These are phyloP conservation scores for Masticophis lateralis DNA, from an alignment of 2,797 vertebrate genomes.

Conservation along the genomic window DNA sequence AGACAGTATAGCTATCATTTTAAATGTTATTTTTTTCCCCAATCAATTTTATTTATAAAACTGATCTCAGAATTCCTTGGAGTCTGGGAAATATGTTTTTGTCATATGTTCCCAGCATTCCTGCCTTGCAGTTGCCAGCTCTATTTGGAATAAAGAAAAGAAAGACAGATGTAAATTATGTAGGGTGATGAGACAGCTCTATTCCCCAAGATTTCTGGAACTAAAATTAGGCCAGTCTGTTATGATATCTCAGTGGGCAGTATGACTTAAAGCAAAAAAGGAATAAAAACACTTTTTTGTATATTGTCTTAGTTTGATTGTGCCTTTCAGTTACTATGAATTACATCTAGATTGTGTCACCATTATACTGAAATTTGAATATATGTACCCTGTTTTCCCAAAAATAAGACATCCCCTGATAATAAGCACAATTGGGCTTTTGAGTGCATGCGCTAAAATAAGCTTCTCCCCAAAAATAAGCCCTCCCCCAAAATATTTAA, in stretches of 20 bases:
- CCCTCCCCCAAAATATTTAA: too few species aligned
- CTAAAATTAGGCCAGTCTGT: not conserved
- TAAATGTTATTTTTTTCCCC: not conserved
- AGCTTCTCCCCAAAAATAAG: too few species aligned
- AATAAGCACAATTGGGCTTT: too few species aligned
- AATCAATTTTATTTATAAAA: not conserved
- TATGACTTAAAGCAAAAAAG: not conserved
- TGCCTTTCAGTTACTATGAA: not conserved
- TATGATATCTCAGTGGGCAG: not conserved
- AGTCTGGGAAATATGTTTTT: not conserved
- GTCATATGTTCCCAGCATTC: not conserved
- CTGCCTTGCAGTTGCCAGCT: not conserved
- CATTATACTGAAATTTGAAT: not conserved
- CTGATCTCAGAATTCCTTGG: not conserved
- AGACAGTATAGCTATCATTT: not conserved
- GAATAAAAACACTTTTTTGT: not conserved
- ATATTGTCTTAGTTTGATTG: not conserved
- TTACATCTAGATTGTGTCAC: not conserved
- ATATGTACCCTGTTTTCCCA: not conserved
- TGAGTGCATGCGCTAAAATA: too few species aligned
- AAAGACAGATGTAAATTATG: not conserved
- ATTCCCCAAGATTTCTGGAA: not conserved
- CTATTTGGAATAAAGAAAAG: not conserved
- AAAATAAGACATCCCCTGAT: too few species aligned
- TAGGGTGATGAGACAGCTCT: not conserved